phyloP scores from a whole-genome alignment of 2,113 vertebrate species.

The Thamnophis sirtalis region DNA sequence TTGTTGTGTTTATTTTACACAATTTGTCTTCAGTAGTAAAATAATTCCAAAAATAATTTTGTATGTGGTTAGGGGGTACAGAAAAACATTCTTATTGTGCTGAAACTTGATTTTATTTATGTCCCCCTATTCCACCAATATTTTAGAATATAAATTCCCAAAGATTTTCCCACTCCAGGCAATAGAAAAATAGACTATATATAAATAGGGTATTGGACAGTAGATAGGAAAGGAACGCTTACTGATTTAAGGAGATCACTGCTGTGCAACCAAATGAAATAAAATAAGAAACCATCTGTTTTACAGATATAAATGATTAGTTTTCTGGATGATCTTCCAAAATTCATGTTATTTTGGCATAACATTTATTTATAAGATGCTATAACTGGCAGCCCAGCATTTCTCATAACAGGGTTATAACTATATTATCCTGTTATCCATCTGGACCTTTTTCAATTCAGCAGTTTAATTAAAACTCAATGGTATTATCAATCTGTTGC shows the following conservation, averaged over 20 bases:
- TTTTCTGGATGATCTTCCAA: conserved; percentile 68
- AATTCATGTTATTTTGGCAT: conserved; percentile 69
- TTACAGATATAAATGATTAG: conserved; percentile 73
- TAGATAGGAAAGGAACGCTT: conserved; percentile 23
- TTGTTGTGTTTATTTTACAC: not conserved
- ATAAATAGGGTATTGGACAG: not conserved
- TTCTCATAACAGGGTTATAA: conserved; percentile 75
- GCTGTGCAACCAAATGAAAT: conserved; percentile 64
- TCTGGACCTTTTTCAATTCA: conserved; percentile 81
- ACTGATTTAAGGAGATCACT: conserved; percentile 46
- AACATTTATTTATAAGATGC: conserved; percentile 66
- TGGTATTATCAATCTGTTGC: conserved; percentile 82
- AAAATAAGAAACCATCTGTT: conserved; percentile 74
- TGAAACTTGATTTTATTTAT: not conserved
- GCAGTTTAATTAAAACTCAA: conserved; percentile 82
- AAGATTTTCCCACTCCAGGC: not conserved
- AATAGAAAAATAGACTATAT: not conserved
- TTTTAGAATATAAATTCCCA: not conserved
- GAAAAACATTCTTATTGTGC: not conserved
- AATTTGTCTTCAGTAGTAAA: not conserved
- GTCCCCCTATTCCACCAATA: not conserved
- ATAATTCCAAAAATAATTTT: not conserved
- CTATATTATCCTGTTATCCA: conserved; percentile 78
- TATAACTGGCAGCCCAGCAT: conserved; percentile 65
- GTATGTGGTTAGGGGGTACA: not conserved